These are phyloP conservation scores for Colostygia pectinataria DNA, from an alignment of 2,888 invertebrate genomes.

Conservation along the genomic window DNA sequence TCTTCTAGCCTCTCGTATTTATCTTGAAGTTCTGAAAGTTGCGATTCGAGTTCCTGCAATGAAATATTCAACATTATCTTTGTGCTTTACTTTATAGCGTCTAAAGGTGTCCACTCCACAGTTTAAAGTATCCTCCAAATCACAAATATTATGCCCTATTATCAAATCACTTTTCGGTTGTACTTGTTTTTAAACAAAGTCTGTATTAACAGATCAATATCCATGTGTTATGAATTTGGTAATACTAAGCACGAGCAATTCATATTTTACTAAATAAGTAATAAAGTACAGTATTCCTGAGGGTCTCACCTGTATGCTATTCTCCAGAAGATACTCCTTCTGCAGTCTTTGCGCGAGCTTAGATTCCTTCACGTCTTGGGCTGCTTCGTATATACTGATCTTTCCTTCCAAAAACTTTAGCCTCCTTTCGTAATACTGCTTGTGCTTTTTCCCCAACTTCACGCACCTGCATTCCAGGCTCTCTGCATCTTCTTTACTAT, in stretches of 20 bases:
- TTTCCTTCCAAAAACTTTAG: conserved; percentile 85
- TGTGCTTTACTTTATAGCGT: no score
- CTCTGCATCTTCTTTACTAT: conserved; percentile 67
- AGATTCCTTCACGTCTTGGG: conserved; percentile 84
- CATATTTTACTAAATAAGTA: no score
- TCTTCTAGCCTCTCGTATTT: conserved; percentile 87
- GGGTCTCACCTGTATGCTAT: conserved; percentile 71
- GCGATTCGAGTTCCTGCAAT: conserved; percentile 75
- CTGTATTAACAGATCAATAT: no score
- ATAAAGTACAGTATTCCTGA: no score
- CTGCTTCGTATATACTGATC: conserved; percentile 85
- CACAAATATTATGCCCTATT: no score
- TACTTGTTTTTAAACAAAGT: no score
- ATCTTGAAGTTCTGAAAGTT: conserved; percentile 82
- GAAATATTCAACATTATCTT: conserved; percentile 4
- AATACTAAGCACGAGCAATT: no score
- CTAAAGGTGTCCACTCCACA: no score
- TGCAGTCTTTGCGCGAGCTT: conserved; percentile 85
- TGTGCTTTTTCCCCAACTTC: conserved; percentile 81
- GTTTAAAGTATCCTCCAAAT: no score
- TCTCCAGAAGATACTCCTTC: conserved; percentile 82
- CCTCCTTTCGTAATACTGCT: conserved; percentile 86
- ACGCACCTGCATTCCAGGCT: conserved; percentile 77
- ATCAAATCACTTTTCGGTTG: no score
- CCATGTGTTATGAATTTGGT: no score